Conservation (phyloP, 2,113 vertebrate genomes). For the Hemicordylus capensis region DNA sequence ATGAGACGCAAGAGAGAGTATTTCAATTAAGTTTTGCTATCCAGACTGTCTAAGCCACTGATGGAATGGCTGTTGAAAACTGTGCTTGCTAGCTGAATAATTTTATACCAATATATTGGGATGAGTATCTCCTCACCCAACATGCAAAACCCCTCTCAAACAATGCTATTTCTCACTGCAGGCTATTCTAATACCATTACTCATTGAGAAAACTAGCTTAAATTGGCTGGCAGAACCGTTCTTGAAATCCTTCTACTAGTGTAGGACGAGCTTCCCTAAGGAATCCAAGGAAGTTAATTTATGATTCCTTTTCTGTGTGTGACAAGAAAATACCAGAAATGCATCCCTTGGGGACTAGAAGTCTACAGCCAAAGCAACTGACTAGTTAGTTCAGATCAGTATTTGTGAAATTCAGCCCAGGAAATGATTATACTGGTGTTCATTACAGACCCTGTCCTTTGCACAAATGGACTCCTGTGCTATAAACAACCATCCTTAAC, state of each 20-base stretch:
- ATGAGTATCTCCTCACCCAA: not conserved
- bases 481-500: no score
- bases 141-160: not conserved
- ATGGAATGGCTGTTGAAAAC: conserved; percentile 19
- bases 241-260: not conserved
- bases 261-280: not conserved
- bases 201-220: not conserved
- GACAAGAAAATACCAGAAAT: not conserved
- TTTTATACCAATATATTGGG: not conserved
- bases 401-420: not conserved
- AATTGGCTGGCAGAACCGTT: not conserved
- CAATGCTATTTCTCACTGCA: not conserved
- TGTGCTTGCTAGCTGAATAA: not conserved
- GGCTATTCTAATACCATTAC: not conserved
- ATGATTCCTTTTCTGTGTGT: not conserved
- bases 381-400: not conserved
- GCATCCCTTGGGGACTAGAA: not conserved
- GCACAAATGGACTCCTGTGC: no score
- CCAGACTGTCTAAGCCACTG: conserved; percentile 37
- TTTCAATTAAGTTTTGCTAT: conserved; percentile 52
- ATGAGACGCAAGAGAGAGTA: conserved; percentile 32
- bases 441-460: no score
- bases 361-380: not conserved
- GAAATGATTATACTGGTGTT: not conserved
- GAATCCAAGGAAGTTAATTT: not conserved